Evolutionary conservation across 1,140 invertebrate genomes (phyloP).

Genomic region (Drosophila subpulchrella): DNA sequence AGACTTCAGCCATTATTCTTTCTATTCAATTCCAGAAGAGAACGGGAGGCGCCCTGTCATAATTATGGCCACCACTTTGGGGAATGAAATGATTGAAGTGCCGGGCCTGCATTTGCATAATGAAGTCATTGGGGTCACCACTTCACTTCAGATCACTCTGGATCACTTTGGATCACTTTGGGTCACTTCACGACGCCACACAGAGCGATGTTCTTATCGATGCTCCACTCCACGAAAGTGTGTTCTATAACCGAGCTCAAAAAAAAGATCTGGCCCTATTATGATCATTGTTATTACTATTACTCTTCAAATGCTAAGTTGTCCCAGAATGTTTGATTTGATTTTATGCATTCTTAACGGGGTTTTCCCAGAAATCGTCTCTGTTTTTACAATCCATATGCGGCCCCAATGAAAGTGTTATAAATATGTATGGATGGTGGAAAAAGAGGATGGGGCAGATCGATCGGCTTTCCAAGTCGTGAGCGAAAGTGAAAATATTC

Average conservation of each 20-base stretch:
- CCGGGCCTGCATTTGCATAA: constrained; percentile 62
- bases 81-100: constrained; percentile 60
- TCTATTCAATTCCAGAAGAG: neutral
- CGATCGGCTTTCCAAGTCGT: constrained; percentile 54
- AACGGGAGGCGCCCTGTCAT: constrained; percentile 51
- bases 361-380: constrained; percentile 25
- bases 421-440: constrained; percentile 58
- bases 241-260: constrained; percentile 4
- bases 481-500: constrained; percentile 64
- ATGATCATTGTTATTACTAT: constrained; percentile 62
- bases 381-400: constrained; percentile 49
- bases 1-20: neutral
- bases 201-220: constrained; percentile 26
- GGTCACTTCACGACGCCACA: constrained; percentile 47
- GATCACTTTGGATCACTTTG: constrained; percentile 34
- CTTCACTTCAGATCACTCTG: constrained; percentile 47
- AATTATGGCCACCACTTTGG: constrained; percentile 65
- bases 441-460: constrained; percentile 4
- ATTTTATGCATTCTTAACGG: constrained; percentile 68
- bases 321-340: constrained; percentile 32
- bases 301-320: constrained; percentile 28
- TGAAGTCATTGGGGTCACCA: constrained; percentile 69
- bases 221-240: neutral
- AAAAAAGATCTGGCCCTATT: constrained; percentile 16
- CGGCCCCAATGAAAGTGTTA: constrained; percentile 63